Evolutionary conservation across 2,888 invertebrate genomes (phyloP).

Genomic region (Gastrophysa polygoni): DNA sequence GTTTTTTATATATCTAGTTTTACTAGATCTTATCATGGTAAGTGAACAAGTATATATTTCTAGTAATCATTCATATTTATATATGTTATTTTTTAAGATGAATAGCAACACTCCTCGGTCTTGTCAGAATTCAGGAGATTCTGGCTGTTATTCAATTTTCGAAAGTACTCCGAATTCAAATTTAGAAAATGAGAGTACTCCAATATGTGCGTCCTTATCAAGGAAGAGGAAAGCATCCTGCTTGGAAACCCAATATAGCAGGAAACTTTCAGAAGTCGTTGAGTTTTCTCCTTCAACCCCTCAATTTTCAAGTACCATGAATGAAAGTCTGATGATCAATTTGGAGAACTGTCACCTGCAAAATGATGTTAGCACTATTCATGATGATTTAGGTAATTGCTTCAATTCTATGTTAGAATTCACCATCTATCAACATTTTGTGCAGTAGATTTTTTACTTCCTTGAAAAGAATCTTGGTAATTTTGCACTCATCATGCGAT

Average conservation of each 20-base stretch:
- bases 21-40: neutral
- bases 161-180: slow-evolving; percentile 40
- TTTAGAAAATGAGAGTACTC: slow-evolving; percentile 31
- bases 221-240: slow-evolving; percentile 46
- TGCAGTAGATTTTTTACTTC: too few relatives aligned
- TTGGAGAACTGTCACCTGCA: slow-evolving; percentile 45
- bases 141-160: slow-evolving; percentile 28
- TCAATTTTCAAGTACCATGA: slow-evolving; percentile 50
- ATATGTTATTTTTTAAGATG: slow-evolving; percentile 16
- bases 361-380: slow-evolving; percentile 15
- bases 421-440: too few relatives aligned
- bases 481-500: too few relatives aligned
- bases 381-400: slow-evolving; percentile 6
- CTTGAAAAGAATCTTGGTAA: too few relatives aligned
- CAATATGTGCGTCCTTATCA: slow-evolving; percentile 25
- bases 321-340: slow-evolving; percentile 49
- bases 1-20: neutral
- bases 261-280: slow-evolving; percentile 37
- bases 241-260: slow-evolving; percentile 24
- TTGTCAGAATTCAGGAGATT: slow-evolving; percentile 21
- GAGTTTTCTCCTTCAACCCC: slow-evolving; percentile 39
- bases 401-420: neutral
- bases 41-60: neutral
- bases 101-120: slow-evolving; percentile 19
- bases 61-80: neutral